A percentile compares a stretch with the other conserved stretches of the same genome.
Evolutionary conservation across 2,888 invertebrate genomes (phyloP).

Genomic region (Callosobruchus maculatus): DNA sequence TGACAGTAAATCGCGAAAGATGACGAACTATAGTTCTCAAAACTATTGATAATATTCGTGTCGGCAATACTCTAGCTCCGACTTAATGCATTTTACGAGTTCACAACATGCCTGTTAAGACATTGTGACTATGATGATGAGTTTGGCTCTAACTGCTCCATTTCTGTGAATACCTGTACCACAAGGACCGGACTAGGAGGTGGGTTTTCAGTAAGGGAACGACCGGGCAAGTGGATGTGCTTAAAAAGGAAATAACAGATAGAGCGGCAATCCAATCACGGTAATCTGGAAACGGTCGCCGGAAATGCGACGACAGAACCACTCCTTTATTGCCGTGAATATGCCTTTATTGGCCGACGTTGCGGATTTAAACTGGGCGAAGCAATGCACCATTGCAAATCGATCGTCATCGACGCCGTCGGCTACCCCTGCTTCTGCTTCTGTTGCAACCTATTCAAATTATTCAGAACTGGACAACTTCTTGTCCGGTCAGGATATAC

Average conservation of each 20-base stretch:
- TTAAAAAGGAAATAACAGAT: slow-evolving; percentile 28
- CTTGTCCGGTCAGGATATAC: not conserved
- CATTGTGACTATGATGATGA: too few relatives aligned
- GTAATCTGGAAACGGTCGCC: slow-evolving; percentile 29
- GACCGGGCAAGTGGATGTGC: not conserved
- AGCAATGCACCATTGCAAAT: not conserved
- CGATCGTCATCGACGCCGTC: not conserved
- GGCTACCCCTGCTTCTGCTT: not conserved
- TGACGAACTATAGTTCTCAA: too few relatives aligned
- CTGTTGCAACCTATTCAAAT: not conserved
- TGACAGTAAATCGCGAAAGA: too few relatives aligned
- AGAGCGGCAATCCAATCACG: slow-evolving; percentile 31
- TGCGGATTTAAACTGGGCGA: not conserved
- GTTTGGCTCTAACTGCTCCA: too few relatives aligned
- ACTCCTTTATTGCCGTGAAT: slow-evolving; percentile 26
- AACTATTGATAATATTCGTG: too few relatives aligned
- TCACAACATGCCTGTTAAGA: too few relatives aligned
- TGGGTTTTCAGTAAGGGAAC: not conserved
- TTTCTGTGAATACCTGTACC: too few relatives aligned
- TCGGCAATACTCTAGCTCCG: too few relatives aligned
- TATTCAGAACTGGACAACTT: not conserved
- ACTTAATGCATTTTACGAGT: too few relatives aligned
- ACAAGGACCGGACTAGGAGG: not conserved
- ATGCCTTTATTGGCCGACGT: not conserved
- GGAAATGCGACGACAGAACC: slow-evolving; percentile 25